Evolutionary conservation across 2,888 invertebrate genomes (phyloP), one percentile per base, ranked within the genome.

Genomic region (Heliothis peltigera): DNA sequence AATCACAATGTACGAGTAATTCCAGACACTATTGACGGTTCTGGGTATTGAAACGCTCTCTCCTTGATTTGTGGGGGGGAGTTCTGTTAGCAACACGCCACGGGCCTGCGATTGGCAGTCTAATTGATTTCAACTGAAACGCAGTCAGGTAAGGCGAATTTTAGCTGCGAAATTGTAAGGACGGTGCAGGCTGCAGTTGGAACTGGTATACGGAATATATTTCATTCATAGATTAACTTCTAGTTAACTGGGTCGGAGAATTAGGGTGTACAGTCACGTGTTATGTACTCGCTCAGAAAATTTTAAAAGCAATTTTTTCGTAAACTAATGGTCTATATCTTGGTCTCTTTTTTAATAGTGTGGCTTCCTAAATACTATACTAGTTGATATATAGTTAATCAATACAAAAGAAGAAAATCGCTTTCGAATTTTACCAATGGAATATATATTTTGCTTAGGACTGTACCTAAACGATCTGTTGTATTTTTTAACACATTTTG

Each of bases 91-190:
- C 57, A 66, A 57, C 51, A 53, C 63, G 43, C 62, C 12, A 42
- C 55, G 63, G 35, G 75, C 51, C 77, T 89, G 88, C 82, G 71
- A 79, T 81, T 88, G 89, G 85, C 89, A 88, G 85, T 66, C 85
- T 88, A 89, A 89, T 89, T 89, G 89, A 87, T 88, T 89, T 81
- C 84, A 67, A 82, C 80, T 83, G 77, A 72, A 82, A 84, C 77
- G 81, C 81, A 84, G 82, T 56, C 83, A 83, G 83, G 84, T 84
- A 81, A 80, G 71, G 72, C 75, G 72, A 65, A 70, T 75, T 81
- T 81, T 76, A 82, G 75, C 64, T 63, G 43, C 47, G 62, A 73
- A 77, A 76, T 75, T 75, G 64, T 68, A 57, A 64, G 52, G 56
- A 53, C 44, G 53, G 54, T 49, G 64, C 46, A 49, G 39, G 43